Evolutionary conservation across 2,113 vertebrate species (phyloP), one percentile per base, ranked within the genome.

Genomic region (Ivindomyrus marchei): DNA sequence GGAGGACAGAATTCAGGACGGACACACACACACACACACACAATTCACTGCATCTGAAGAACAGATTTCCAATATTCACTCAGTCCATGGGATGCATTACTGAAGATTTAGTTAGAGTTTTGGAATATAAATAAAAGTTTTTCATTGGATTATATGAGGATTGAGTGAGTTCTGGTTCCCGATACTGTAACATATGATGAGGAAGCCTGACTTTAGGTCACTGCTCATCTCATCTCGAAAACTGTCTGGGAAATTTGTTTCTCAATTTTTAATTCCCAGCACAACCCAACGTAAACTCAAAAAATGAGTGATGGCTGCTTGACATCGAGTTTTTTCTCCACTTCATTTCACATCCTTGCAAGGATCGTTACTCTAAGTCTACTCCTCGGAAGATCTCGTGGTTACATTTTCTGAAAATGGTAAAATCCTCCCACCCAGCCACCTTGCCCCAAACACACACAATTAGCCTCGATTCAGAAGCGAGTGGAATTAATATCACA

Each of bases 1-100:
- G 95, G 94, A 93, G 50, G 66, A 50, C 8, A 50, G 24, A 24
- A 50, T 49, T 89, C n/a, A 77, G 10, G 27, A 36, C 2, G 36
- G 0, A n/a, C 21, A 17, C 17, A 19, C 52, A 53, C 53, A 24
- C 19, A 21, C 53, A 21, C 19, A 21, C 7, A 27, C n/a, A 11
- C n/a, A 27, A 27, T 27, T 66, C 62, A 66, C 62, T 66, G 62
- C n/a, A 66, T 27, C 62, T 27, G n/a, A 66, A 66, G 24, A 66
- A n/a, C 62, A 66, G n/a, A 27, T 66, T 66, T 27, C 9, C n/a
- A 66, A 27, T 66, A 27, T 66, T 27, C 3, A 27, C n/a, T 27
- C 58, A 62, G 8, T 62, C n/a, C 9, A 66, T 66, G 62, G 62
- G 62, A 27, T 3, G n/a, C 62, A 66, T 66, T 62, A 62, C 56